Evolutionary conservation across 2,888 invertebrate genomes (phyloP), one percentile per base, ranked within the genome.

Genomic region (Argyra leucocephala): DNA sequence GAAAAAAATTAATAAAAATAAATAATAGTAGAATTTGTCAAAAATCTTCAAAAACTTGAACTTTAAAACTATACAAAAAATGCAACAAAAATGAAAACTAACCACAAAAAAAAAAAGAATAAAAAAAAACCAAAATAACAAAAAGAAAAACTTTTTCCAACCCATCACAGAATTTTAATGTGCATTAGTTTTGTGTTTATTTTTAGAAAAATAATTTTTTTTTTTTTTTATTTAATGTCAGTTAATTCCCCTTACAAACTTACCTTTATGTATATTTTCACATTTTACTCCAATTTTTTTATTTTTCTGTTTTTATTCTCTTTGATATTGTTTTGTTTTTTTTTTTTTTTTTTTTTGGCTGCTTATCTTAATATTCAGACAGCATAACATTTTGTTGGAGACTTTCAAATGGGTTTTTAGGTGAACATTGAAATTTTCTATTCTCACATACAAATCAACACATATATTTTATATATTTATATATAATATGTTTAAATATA

Each of bases 181-280:
- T 48, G 48, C 48, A 48, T 48, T 48, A 48, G 48, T 31, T 31
- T 31, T 7, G 7, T 48, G 7, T 48, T 48, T 48, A 18, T 48
- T 48, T 48, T 48, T 18, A 1, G 15, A n/a, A n/a, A n/a, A n/a
- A n/a, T n/a, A n/a, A n/a, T n/a, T n/a, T n/a, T n/a, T n/a, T n/a
- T 12, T 31, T 7, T 48, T 48, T 12, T 48, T 48, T 18, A 18
- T 48, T 48, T 15, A 48, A 48, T 48, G 48, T 48, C n/a, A 48
- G 48, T 48, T 48, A 48, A 48, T 48, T 48, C 48, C 48, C 48
- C 48, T 48, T 48, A 48, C n/a, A 48, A 48, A 48, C 48, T 48
- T 48, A 48, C 48, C 48, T 48, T 48, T 31, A 7, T 7, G 5
- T 7, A 7, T 31, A 31, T 31, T 31, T 31, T 31, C 31, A 31